These are phyloP conservation scores for Fragariocoptes setiger DNA, from an alignment of 1,140 invertebrate species.

Conservation along the genomic window DNA sequence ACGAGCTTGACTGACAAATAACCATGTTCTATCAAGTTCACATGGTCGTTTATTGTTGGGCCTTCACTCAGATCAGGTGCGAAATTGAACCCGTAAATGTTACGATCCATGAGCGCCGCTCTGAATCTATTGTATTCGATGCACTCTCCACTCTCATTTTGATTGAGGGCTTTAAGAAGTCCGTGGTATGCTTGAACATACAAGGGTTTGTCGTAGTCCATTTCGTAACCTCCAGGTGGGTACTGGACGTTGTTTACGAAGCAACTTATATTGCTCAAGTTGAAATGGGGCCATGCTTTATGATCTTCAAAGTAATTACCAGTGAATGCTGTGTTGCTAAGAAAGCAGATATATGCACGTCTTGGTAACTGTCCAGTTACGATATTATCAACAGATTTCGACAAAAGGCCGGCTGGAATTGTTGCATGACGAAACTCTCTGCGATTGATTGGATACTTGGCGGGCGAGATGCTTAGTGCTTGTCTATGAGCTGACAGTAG, in stretches of 20 bases:
- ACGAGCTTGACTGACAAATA: not conserved
- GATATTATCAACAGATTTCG: not conserved
- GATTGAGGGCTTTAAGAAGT: slow-evolving; percentile 2
- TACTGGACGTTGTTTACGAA: slow-evolving; percentile 3
- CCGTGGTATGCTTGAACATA: slow-evolving; percentile 1
- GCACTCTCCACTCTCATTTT: not conserved
- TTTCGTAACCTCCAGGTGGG: not conserved
- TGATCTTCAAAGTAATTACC: slow-evolving; percentile 4
- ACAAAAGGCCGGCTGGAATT: not conserved
- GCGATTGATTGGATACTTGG: slow-evolving; percentile 1
- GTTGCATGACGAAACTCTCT: not conserved
- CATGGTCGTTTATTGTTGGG: not conserved
- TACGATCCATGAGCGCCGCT: too few relatives aligned
- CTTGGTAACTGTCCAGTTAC: slow-evolving; percentile 5
- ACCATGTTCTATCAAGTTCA: slow-evolving; percentile 1
- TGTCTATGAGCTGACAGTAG: not conserved
- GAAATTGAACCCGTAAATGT: slow-evolving; percentile 4
- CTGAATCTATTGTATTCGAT: too few relatives aligned
- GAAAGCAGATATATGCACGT: slow-evolving; percentile 3
- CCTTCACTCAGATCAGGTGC: slow-evolving; percentile 4
- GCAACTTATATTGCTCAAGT: slow-evolving; percentile 5
- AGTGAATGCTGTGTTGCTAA: slow-evolving; percentile 5
- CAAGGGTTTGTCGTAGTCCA: slow-evolving; percentile 3
- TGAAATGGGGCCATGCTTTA: slow-evolving; percentile 1
- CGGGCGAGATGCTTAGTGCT: not conserved